Evolutionary conservation across 92 coral and sea anemone genomes (phyloP).

Genomic region (Nematostella vectensis): DNA sequence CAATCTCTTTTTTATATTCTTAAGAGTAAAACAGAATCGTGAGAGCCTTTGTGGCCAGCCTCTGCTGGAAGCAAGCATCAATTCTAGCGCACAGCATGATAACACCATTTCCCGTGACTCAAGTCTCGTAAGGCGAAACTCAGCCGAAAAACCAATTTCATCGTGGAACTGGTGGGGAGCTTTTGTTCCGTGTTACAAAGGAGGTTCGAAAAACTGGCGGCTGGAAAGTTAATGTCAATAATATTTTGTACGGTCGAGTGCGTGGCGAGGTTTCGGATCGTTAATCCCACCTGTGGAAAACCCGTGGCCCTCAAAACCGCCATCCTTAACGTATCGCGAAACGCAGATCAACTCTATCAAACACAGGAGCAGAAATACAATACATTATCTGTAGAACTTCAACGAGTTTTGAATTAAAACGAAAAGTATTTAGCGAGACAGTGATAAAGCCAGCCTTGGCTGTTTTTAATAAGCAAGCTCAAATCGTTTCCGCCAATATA

Average conservation of each 20-base stretch:
- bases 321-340: neutral
- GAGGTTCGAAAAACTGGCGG: conserved; percentile 4
- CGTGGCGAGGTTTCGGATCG: neutral
- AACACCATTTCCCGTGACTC: conserved; percentile 10
- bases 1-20: conserved; percentile 15
- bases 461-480: conserved; percentile 1
- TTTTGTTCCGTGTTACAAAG: conserved; percentile 25
- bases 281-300: too few species aligned
- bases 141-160: conserved; percentile 27
- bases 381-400: neutral
- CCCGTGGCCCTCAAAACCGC: neutral
- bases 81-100: conserved; percentile 21
- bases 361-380: neutral
- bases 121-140: neutral
- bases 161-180: conserved; percentile 23
- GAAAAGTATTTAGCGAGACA: neutral
- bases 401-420: neutral
- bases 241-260: neutral
- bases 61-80: conserved; percentile 15
- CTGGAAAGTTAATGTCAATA: neutral
- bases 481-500: conserved; percentile 33
- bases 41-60: conserved; percentile 8
- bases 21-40: conserved; percentile 1
- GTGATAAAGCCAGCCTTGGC: neutral
- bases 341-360: too few species aligned